Conservation (phyloP, 2,113 vertebrate genomes). For the Plecturocebus donacophilus region DNA sequence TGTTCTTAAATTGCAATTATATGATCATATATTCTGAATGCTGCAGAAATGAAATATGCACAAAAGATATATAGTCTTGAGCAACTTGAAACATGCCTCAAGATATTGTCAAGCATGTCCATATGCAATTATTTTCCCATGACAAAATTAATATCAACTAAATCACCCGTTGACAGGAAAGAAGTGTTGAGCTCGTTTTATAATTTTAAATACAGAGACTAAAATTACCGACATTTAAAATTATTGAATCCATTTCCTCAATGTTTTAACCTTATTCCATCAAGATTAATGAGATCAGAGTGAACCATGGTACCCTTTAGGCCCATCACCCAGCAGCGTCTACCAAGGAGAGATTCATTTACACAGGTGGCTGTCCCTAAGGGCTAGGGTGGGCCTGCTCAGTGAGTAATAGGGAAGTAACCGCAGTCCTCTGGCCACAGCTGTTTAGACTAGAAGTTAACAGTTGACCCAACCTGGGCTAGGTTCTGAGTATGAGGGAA, state of each 20-base stretch:
- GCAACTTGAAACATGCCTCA: background rate
- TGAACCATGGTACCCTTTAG: background rate
- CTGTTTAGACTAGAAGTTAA: background rate
- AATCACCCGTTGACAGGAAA: background rate
- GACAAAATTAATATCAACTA: background rate
- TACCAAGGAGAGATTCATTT: background rate
- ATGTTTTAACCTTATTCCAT: background rate
- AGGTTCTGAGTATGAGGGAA: background rate
- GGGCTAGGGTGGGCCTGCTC: background rate
- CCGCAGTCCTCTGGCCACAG: background rate
- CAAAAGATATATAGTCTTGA: background rate
- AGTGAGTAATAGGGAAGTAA: background rate
- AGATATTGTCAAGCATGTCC: background rate
- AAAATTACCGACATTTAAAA: background rate
- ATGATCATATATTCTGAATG: background rate
- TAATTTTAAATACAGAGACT: background rate
- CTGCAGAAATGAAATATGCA: background rate
- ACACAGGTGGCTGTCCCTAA: background rate
- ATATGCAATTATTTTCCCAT: background rate
- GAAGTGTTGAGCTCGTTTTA: background rate
- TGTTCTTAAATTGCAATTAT: background rate
- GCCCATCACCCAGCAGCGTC: background rate
- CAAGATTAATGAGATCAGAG: background rate
- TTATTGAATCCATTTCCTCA: background rate
- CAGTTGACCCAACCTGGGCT: background rate